Evolutionary conservation across 2,113 vertebrate species (phyloP).

Genomic region (Cyrtonyx montezumae): DNA sequence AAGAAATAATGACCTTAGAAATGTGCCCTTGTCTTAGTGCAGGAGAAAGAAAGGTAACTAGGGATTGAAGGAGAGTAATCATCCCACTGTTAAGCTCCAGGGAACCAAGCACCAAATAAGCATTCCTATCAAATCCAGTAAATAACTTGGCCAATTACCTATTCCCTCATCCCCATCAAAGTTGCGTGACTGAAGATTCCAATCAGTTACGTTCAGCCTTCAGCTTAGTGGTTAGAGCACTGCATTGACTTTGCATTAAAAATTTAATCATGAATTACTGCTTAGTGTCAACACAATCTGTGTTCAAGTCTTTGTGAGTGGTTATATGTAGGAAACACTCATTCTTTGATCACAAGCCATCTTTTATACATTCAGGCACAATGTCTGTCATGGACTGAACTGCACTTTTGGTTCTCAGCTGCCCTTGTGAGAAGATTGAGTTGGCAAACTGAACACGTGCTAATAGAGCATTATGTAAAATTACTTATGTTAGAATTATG

Average conservation of each 20-base stretch:
- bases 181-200: neutral
- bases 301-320: neutral
- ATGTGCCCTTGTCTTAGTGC: neutral
- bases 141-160: conserved; percentile 38
- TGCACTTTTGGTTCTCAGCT: neutral
- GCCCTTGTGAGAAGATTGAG: neutral
- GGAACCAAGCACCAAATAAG: neutral
- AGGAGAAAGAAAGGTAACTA: neutral
- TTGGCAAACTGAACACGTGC: neutral
- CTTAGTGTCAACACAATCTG: neutral
- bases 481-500: neutral
- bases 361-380: neutral
- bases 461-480: neutral
- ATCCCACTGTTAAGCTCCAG: neutral
- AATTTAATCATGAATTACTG: neutral
- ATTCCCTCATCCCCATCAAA: neutral
- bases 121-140: conserved; percentile 11
- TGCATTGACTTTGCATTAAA: neutral
- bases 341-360: neutral
- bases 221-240: neutral
- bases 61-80: neutral
- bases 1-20: conserved; percentile 22
- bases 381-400: neutral
- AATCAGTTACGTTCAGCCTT: neutral
- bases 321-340: neutral